Evolutionary conservation across 2,797 vertebrate species (phyloP), one percentile per base, ranked within the genome.

Genomic region (Euthynnus affinis): DNA sequence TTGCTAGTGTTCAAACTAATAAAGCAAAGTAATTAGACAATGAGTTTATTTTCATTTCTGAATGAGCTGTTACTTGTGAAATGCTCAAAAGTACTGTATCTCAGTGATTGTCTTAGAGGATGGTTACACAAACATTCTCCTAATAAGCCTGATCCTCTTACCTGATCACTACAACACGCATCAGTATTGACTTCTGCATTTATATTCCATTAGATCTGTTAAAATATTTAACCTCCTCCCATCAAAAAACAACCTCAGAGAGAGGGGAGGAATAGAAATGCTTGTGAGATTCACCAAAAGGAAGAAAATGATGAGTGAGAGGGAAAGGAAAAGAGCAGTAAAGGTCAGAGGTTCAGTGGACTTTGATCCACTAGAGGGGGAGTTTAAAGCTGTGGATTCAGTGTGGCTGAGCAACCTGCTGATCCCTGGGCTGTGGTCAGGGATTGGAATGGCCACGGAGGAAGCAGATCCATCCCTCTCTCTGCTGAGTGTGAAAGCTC

Each of bases 401-500:
- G 87, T 89, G 71, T 69, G 83, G 84, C 87, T 89, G 87, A 90
- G 89, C 83, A 85, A 89, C 89, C 90, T 37, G 46, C 87, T 92
- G 89, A 92, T 93, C 88, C 84, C 77, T 64, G 83, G 81, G 80
- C 88, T 87, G 80, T 80, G 88, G 89, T 90, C 87, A 86, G 83
- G 90, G 88, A 91, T 91, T 88, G 89, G 76, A 86, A 37, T 83
- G 88, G 71, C 82, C 82, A 27, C 9, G 78, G 84, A 80, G 86
- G 87, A 91, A 88, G 87, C 87, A 86, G 88, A 92, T 88, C 85
- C 89, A 88, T 92, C 91, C 85, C 56, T 90, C 91, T 91, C 87
- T 90, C 88, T 66, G 71, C 89, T 82, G 88, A 91, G 89, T 93
- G 90, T 91, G 91, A 94, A 94, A 92, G 90, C 88, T 89, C 61